Conservation (phyloP, 2,113 vertebrate genomes). For the Octodon degus region DNA sequence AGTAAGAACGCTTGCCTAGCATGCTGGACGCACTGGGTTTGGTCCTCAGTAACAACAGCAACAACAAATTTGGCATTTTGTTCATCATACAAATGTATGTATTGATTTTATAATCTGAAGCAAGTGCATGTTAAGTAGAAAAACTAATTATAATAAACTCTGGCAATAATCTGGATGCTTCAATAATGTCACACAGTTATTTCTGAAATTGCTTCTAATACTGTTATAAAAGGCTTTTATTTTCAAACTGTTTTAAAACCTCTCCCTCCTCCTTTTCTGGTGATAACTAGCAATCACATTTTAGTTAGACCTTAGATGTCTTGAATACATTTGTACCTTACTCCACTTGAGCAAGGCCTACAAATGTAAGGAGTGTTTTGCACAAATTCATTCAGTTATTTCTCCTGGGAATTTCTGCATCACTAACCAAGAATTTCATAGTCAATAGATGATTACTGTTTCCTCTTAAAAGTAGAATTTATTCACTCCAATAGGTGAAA, state of each 20-base stretch:
- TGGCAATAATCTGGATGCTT: conserved; percentile 59
- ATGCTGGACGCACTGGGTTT: too few relatives aligned
- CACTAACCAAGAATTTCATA: background rate
- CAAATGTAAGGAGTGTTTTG: background rate
- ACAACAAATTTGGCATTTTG: background rate
- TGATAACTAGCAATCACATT: conserved; percentile 3
- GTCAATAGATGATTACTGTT: background rate
- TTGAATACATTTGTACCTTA: background rate
- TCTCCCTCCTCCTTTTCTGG: conserved; percentile 10
- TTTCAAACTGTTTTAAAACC: conserved; percentile 56
- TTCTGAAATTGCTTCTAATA: conserved; percentile 59
- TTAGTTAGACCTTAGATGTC: background rate
- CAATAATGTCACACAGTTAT: conserved; percentile 67
- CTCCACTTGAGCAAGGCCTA: background rate
- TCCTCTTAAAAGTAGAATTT: conserved; percentile 23
- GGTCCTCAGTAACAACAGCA: too few relatives aligned
- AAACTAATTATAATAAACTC: conserved; percentile 68
- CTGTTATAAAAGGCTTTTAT: conserved; percentile 72
- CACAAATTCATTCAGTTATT: background rate
- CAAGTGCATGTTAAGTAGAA: conserved; percentile 67
- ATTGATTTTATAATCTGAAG: conserved; percentile 67
- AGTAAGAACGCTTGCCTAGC: too few relatives aligned
- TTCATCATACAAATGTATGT: conserved; percentile 9
- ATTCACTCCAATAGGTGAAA: background rate
- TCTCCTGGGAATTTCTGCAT: conserved; percentile 2